Evolutionary conservation across 2,113 vertebrate genomes (phyloP).

Genomic region (Egretta garzetta): DNA sequence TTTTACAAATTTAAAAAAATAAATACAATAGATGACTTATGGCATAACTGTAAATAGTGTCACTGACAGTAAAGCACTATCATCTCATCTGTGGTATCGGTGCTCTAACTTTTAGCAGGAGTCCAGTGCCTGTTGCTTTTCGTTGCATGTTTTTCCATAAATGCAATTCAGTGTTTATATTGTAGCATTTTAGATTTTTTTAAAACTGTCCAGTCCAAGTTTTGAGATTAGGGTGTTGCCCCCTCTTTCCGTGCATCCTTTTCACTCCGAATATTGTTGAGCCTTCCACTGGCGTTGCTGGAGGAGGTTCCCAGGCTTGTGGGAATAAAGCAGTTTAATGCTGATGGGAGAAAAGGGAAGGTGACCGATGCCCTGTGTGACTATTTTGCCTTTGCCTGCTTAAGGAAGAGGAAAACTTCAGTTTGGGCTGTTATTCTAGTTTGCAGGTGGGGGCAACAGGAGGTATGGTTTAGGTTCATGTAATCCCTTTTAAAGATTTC

Average conservation of each 20-base stretch:
- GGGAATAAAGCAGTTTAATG: not conserved
- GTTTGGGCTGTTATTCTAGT: not conserved
- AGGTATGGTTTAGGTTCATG: not conserved
- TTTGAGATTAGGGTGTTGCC: not conserved
- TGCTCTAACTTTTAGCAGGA: not conserved
- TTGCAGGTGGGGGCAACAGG: not conserved
- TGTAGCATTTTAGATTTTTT: not conserved
- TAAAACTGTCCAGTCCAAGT: not conserved
- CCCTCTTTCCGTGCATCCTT: not conserved
- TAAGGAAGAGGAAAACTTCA: not conserved
- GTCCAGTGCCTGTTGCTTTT: not conserved
- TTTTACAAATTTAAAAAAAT: not conserved
- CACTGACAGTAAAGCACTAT: not conserved
- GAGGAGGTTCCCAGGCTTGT: not conserved
- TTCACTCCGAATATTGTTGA: not conserved
- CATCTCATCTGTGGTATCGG: not conserved
- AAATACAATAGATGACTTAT: not conserved
- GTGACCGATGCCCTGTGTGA: not conserved
- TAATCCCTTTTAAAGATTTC: not conserved
- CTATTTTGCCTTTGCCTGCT: not conserved
- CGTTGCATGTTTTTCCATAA: not conserved
- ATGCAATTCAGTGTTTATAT: not conserved
- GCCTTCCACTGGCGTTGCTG: not conserved
- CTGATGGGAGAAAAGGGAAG: not conserved
- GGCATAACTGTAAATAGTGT: not conserved